Evolutionary conservation across 2,797 vertebrate genomes (phyloP), one percentile per base, ranked within the genome.

Genomic region (Cirrhinus mrigala): DNA sequence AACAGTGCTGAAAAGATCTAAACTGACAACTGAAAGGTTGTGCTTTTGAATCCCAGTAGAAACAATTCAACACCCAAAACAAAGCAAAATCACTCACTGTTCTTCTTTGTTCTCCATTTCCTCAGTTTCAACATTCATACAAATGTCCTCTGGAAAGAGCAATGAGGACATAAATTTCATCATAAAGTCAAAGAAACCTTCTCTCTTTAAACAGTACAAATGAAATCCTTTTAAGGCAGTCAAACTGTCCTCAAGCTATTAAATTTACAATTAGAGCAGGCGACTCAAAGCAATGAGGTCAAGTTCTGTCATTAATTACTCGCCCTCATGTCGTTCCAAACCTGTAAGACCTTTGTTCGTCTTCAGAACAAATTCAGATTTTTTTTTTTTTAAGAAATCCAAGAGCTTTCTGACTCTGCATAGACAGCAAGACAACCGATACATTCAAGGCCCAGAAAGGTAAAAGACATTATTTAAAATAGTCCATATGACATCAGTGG

Each of bases 21-120:
- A 14, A 60, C n/a, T 12, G n/a, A 11, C 46, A 50, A 81, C 16
- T 20, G 6, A 70, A 40, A 76, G 54, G 33, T 37, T 68, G 4
- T 3, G 4, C 54, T 3, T 24, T 20, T n/a, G 37, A 69, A 40
- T 44, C 40, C n/a, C 9, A 24, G n/a, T 11, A 66, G 27, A 44
- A 78, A 33, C 16, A 9, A 46, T 18, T 24, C n/a, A 44, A 60
- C 50, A 20, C 22, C 18, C 16, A 2, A 62, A 79, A 62, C 12
- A 20, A 60, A 14, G 6, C 2, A 84, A 22, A n/a, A 48, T 24
- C 83, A 92, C 95, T 94, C 60, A 95, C 95, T 1, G 40, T 3
- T 93, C 88, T 70, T 46, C 69, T 18, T 81, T 76, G 11, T 90
- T 88, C 12, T 76, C 75, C 12, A 58, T 29, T 5, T 91, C 90